Conservation (phyloP, 2,797 vertebrate species). For the Diplodus puntazzo region DNA sequence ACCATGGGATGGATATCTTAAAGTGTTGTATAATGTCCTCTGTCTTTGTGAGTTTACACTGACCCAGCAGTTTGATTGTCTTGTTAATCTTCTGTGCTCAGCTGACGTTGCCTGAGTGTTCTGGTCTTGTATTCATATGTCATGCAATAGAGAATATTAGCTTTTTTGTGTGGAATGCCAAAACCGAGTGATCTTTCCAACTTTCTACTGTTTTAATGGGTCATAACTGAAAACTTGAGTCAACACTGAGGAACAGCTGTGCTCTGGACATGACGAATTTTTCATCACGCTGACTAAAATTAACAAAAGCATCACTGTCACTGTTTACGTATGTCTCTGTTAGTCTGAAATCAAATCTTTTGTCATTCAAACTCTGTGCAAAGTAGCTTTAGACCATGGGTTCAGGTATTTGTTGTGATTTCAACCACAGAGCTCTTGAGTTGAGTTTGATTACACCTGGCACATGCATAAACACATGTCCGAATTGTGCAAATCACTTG, state of each 20-base stretch:
- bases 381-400: not conserved
- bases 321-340: not conserved
- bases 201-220: too few relatives aligned
- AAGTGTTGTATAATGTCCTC: too few relatives aligned
- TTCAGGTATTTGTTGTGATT: slow-evolving; percentile 22
- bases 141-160: too few relatives aligned
- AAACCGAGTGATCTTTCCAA: slow-evolving; percentile 26
- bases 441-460: slow-evolving; percentile 52
- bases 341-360: not conserved
- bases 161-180: slow-evolving; percentile 29
- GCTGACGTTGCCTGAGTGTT: too few relatives aligned
- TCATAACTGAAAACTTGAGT: too few relatives aligned
- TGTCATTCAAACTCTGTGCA: not conserved
- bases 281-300: not conserved
- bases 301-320: not conserved
- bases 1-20: too few relatives aligned
- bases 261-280: not conserved
- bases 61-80: too few relatives aligned
- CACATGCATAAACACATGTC: slow-evolving; percentile 40
- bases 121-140: too few relatives aligned
- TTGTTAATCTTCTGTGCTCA: too few relatives aligned
- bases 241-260: not conserved
- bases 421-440: not conserved
- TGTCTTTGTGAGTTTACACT: too few relatives aligned
- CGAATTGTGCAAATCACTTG: slow-evolving; percentile 31